These are phyloP conservation scores for Protaetia brevitarsis DNA, from an alignment of 1,140 invertebrate genomes.

Conservation along the genomic window DNA sequence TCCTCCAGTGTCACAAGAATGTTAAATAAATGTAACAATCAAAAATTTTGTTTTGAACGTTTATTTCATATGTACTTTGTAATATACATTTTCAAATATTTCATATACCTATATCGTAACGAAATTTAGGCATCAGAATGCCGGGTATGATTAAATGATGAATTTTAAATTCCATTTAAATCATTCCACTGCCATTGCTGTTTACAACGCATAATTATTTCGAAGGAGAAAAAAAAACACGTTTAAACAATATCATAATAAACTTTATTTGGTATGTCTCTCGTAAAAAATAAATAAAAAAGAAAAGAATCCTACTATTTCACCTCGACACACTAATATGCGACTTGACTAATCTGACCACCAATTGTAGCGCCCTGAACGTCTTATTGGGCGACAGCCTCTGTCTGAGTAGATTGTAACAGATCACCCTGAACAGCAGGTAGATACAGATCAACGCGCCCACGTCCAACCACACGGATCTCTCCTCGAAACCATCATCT, in stretches of 20 bases:
- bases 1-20: no score
- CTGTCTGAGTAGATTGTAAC: constrained; percentile 65
- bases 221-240: neutral
- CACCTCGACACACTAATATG: constrained; percentile 35
- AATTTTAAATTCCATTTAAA: no score
- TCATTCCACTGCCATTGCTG: no score
- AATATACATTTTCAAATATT: no score
- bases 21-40: no score
- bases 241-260: neutral
- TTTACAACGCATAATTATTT: no score
- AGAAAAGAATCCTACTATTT: constrained; percentile 1
- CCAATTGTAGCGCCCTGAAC: constrained; percentile 48
- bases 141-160: no score
- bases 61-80: no score
- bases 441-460: constrained; percentile 56
- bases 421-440: constrained; percentile 55
- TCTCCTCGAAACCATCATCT: constrained; percentile 61
- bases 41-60: no score
- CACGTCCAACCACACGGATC: constrained; percentile 61
- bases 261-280: neutral
- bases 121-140: no score
- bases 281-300: constrained; percentile 22
- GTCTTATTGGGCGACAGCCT: constrained; percentile 65
- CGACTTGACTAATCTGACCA: constrained; percentile 44
- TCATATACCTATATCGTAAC: no score